Conservation (phyloP, 2,797 vertebrate genomes). For the Clarias laeviceps region DNA sequence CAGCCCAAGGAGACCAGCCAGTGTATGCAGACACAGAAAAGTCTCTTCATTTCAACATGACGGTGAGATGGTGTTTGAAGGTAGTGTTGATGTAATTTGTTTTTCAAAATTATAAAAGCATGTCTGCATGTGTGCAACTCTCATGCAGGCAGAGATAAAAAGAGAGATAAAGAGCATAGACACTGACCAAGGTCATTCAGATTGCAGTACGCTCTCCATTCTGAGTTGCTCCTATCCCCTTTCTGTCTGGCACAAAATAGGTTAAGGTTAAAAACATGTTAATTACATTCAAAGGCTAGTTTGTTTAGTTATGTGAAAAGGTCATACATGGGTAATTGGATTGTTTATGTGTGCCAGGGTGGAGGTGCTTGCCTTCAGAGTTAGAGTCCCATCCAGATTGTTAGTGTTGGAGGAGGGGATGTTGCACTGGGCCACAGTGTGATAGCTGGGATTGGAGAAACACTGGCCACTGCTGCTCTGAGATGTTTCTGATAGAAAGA, state of each 20-base stretch:
- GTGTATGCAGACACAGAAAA: constrained; percentile 17
- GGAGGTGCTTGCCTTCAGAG: constrained; percentile 81
- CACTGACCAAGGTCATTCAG: constrained; percentile 92
- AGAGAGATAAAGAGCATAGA: constrained; percentile 10
- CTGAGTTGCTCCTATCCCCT: constrained; percentile 78
- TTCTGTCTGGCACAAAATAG: constrained; percentile 64
- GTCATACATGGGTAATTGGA: constrained; percentile 25
- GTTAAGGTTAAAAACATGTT: constrained; percentile 29
- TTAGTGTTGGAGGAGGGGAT: constrained; percentile 84
- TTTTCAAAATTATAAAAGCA: constrained; percentile 35
- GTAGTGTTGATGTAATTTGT: constrained; percentile 11
- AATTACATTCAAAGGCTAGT: constrained; percentile 30
- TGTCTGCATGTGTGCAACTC: constrained; percentile 14
- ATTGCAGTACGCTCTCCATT: constrained; percentile 93
- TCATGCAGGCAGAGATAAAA: constrained; percentile 1
- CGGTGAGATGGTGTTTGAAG: constrained; percentile 9
- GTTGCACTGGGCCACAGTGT: constrained; percentile 87
- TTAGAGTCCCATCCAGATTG: constrained; percentile 88
- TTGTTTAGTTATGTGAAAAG: constrained; percentile 8
- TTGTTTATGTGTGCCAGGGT: background rate
- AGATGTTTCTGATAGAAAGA: constrained; percentile 73
- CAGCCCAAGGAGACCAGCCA: constrained; percentile 16
- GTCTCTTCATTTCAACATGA: constrained; percentile 34
- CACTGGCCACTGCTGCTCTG: constrained; percentile 83
- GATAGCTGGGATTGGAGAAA: constrained; percentile 94